Conservation (phyloP, 2,797 vertebrate species). For the Ambastaia sidthimunki region DNA sequence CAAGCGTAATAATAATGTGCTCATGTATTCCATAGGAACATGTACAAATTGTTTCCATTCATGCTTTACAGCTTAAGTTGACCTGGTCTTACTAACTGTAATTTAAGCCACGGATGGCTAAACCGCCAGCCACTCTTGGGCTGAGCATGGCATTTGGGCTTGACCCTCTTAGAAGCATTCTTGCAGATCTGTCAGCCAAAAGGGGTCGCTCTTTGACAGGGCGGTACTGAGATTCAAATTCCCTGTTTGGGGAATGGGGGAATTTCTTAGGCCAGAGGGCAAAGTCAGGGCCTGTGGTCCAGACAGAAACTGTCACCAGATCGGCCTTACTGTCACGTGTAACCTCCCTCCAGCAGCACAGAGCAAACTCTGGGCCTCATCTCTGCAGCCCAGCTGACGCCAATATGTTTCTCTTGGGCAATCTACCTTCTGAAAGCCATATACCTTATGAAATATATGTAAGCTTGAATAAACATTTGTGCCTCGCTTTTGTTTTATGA, state of each 20-base stretch:
- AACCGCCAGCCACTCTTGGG: conserved; percentile 20
- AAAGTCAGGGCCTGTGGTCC: conserved; percentile 58
- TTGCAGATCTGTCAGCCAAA: conserved; percentile 53
- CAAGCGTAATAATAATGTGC: neutral
- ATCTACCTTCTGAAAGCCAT: conserved; percentile 55
- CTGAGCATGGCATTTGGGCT: conserved; percentile 25
- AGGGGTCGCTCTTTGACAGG: conserved; percentile 64
- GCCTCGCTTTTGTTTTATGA: conserved; percentile 36
- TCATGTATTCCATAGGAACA: conserved; percentile 17
- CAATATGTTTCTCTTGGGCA: conserved; percentile 59
- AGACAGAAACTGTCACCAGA: conserved; percentile 66
- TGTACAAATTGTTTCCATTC: conserved; percentile 23
- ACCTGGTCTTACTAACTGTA: conserved; percentile 30
- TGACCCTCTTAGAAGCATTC: conserved; percentile 19
- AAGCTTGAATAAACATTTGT: conserved; percentile 39
- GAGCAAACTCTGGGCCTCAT: conserved; percentile 52
- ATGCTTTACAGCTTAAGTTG: conserved; percentile 18
- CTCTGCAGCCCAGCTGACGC: conserved; percentile 58
- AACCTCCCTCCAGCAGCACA: conserved; percentile 49
- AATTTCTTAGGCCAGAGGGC: conserved; percentile 60
- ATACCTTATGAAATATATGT: conserved; percentile 47
- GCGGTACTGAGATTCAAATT: conserved; percentile 41
- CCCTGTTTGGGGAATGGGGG: conserved; percentile 57
- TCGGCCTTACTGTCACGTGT: conserved; percentile 59
- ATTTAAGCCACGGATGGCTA: conserved; percentile 30